A percentile compares a stretch with the other conserved stretches of the same genome.
Evolutionary conservation across 2,888 invertebrate species (phyloP).

Genomic region (Dioctria linearis): DNA sequence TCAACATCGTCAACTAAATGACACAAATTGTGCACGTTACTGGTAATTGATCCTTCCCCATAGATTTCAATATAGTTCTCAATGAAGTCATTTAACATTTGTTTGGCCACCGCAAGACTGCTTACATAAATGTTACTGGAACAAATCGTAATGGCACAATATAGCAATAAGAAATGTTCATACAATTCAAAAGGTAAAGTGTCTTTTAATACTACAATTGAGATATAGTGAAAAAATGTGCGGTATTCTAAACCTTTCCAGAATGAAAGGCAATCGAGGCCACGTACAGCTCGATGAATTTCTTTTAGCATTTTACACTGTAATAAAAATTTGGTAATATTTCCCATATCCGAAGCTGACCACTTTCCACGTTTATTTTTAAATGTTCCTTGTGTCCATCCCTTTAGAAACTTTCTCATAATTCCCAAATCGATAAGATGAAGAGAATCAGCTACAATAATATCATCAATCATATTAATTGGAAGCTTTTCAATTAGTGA

Average conservation of each 20-base stretch:
- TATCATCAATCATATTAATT: constrained; percentile 8
- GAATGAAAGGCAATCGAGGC: neutral
- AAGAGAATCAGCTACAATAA: constrained; percentile 14
- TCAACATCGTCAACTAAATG: constrained; percentile 65
- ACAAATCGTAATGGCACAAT: constrained; percentile 3
- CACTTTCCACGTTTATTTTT: neutral
- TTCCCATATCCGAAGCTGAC: constrained; percentile 1
- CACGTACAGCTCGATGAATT: constrained; percentile 58
- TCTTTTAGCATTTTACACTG: constrained; percentile 50
- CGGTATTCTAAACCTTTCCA: neutral
- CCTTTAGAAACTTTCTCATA: neutral
- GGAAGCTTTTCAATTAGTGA: neutral
- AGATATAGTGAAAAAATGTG: neutral
- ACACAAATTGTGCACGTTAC: constrained; percentile 66
- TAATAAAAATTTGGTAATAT: constrained; percentile 1
- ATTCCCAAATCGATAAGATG: neutral
- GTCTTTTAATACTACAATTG: neutral
- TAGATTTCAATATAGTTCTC: neutral
- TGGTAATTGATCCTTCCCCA: constrained; percentile 57
- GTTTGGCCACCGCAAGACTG: neutral
- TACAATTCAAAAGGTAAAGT: neutral
- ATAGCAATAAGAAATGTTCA: neutral
- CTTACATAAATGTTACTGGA: neutral
- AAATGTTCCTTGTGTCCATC: constrained; percentile 4
- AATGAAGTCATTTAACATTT: constrained; percentile 1